A percentile compares a stretch with the other conserved stretches of the same genome.
These are phyloP conservation scores for Epinotia nisella DNA, from an alignment of 2,888 invertebrate species.

Conservation along the genomic window DNA sequence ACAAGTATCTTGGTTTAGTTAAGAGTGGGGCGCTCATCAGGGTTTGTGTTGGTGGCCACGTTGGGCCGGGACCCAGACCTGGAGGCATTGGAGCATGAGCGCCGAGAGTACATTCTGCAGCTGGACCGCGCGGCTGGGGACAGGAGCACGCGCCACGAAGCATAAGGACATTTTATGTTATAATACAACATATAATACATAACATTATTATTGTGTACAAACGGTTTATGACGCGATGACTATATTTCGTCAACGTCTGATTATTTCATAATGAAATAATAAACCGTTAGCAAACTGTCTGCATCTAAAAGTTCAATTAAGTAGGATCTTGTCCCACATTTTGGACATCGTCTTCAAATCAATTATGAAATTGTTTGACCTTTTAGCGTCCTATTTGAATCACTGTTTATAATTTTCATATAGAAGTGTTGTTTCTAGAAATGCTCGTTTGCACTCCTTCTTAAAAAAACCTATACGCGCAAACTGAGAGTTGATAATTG, in stretches of 20 bases:
- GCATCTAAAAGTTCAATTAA: background rate
- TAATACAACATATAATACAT: no score
- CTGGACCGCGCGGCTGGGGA: conserved; percentile 85
- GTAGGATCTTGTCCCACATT: conserved; percentile 11
- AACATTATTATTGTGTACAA: conserved; percentile 11
- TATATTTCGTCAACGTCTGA: background rate
- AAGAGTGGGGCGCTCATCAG: no score
- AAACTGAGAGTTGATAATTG: background rate
- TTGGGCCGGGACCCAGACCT: conserved; percentile 80
- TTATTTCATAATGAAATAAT: background rate
- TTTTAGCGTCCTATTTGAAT: background rate
- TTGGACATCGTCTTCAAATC: background rate
- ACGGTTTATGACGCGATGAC: background rate
- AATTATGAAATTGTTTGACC: background rate
- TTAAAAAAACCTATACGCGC: no score
- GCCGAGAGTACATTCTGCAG: conserved; percentile 85
- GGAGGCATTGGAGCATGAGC: conserved; percentile 84
- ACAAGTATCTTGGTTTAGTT: no score
- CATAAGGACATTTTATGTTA: no score
- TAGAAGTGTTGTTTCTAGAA: no score
- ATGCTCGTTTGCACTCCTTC: no score
- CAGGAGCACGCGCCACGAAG: conserved; percentile 85
- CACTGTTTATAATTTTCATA: no score
- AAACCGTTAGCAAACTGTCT: background rate
- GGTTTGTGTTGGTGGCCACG: conserved; percentile 80